Evolutionary conservation across 1,140 invertebrate genomes (phyloP), one percentile per base, ranked within the genome.

Genomic region (Zaprionus ornatus): DNA sequence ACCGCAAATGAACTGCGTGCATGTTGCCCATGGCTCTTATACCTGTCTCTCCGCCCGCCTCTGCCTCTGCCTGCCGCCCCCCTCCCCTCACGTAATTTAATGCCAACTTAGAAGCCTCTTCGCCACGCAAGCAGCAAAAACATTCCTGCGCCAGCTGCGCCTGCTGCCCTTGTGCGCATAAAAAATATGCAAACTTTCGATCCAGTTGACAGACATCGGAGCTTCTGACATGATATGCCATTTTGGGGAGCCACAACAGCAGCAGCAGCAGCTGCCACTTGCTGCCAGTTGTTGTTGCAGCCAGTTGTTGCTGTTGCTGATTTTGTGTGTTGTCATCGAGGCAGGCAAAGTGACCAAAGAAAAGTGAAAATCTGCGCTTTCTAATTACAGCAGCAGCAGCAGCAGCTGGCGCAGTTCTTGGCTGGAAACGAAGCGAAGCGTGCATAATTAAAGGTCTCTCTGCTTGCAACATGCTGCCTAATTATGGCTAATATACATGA

Each of bases 321-420:
- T 77, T 84, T 84, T 85, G 60, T 85, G 82, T 85, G 70, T 72
- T 81, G 82, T 85, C 82, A 85, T 85, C 82, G 80, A 72, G 76
- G 63, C 73, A 45, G 57, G 23, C 55, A 42, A 48, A 70, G 52
- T 80, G 77, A 70, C 68, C 63, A 72, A 76, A 67, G 62, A 77
- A 80, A 80, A 80, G 77, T 80, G 77, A 80, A 77, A 80, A 80
- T 77, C 50, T 37, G 64, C 59, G 74, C 77, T 80, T 79, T 79
- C 77, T 80, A 80, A 77, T 77, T 79, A 79, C 62, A 32, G 23
- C 67, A 42, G 32, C 17, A 25, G 17, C 60, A 15, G 13, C 29
- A 17, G 60, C 52, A 68, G 52, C 56, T 61, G 72, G 12, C 52
- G 66, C 74, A 69, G 71, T 80, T 80, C 60, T 77, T 77, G 63